Evolutionary conservation across 2,888 invertebrate species (phyloP).

Genomic region (Dioctria linearis): DNA sequence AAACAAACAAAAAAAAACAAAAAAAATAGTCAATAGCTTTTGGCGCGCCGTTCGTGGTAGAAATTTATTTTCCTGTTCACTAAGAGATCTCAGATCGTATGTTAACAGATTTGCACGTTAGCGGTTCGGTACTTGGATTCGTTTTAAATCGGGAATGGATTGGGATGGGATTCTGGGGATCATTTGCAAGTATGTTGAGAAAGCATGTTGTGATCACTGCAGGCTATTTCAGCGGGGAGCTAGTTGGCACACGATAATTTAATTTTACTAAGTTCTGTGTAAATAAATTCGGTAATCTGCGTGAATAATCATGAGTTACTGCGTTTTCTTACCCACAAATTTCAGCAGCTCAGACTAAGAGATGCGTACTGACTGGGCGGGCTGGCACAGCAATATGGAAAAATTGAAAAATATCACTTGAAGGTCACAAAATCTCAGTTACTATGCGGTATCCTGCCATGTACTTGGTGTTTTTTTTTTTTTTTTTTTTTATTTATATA

Average conservation of each 20-base stretch:
- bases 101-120: neutral
- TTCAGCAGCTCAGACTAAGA: neutral
- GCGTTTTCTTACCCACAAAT: neutral
- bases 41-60: no score
- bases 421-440: neutral
- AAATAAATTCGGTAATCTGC: neutral
- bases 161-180: neutral
- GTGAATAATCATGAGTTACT: neutral
- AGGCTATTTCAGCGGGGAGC: neutral
- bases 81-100: neutral
- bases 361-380: neutral
- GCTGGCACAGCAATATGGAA: neutral
- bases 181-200: neutral
- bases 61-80: neutral
- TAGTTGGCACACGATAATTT: neutral
- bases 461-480: neutral
- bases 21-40: neutral
- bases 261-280: neutral
- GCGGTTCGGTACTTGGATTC: no score
- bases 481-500: neutral
- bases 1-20: neutral
- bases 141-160: no score
- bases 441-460: neutral
- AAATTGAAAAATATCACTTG: constrained; percentile 2
- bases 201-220: neutral